These are phyloP conservation scores for Dinoponera quadriceps DNA, from an alignment of 1,140 invertebrate species.

Conservation along the genomic window DNA sequence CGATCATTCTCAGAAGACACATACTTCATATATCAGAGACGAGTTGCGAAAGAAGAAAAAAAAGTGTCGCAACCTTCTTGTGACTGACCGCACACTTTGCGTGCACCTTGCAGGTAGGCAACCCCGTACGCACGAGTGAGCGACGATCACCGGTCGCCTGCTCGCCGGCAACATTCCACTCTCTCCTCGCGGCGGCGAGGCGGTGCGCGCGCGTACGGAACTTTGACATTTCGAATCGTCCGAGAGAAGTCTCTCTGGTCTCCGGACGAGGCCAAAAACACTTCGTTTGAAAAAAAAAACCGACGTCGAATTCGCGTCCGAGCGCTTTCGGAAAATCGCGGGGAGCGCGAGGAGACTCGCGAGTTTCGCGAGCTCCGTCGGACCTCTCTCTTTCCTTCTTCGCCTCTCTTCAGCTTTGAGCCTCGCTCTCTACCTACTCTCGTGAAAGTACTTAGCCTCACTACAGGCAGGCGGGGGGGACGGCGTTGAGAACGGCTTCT, in stretches of 20 bases:
- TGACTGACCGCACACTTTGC: too few relatives aligned
- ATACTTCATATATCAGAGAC: too few relatives aligned
- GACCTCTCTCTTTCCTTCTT: constrained; percentile 26
- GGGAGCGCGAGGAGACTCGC: neutral
- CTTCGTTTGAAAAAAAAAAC: too few relatives aligned
- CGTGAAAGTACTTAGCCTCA: constrained; percentile 67
- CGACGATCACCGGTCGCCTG: too few relatives aligned
- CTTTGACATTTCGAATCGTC: constrained; percentile 43
- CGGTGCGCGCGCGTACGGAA: neutral
- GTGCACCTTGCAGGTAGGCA: too few relatives aligned
- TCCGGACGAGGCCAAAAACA: neutral
- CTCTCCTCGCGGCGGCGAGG: too few relatives aligned
- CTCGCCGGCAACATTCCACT: too few relatives aligned
- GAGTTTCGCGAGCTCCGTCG: neutral
- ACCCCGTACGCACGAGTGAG: too few relatives aligned
- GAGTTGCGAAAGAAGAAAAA: too few relatives aligned
- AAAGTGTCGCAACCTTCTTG: too few relatives aligned
- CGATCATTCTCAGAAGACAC: too few relatives aligned
- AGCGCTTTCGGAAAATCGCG: constrained; percentile 27
- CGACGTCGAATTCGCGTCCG: too few relatives aligned
- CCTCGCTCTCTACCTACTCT: constrained; percentile 63
- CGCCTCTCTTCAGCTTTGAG: constrained; percentile 19
- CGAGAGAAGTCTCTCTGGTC: constrained; percentile 8
- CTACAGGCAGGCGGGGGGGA: constrained; percentile 26
- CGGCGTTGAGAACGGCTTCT: constrained; percentile 65